Base-by-base conservation (phyloP, 2,888 invertebrate genomes). In the Eupithecia insigniata region DNA sequence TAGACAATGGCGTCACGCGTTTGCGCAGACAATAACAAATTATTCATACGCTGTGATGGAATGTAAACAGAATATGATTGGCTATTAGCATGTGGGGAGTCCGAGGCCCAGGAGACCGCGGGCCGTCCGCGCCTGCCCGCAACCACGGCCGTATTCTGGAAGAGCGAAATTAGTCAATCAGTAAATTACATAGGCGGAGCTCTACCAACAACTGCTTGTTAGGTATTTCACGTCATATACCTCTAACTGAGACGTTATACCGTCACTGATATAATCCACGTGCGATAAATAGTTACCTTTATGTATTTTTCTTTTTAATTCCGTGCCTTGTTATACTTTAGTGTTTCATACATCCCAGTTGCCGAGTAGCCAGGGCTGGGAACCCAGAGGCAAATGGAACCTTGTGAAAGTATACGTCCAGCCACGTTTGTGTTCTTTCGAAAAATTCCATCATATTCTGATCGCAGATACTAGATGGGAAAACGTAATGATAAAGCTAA, bases 11-110 rank as follows among this genome's bases (percentile, higher is more conserved):
- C 90, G 87, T 90, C 80, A 82, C 85, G 83, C 92, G 90, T 93
- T 92, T 92, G 90, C 87, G 80, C 86, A 91, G 92, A 93, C 92
- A 92, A 93, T 92, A 93, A 91, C 93, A 92, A 93, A 94, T 94
- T 93, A 94, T 94, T 93, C 94, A 94, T 93, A 90, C 90, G 88
- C 90, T 83, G 85, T 91, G 93, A 94, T 94, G 93, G 91, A 94
- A 94, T 93, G 93, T 93, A 94, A 93, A 94, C 94, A 94, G 92
- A 93, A 92, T 92, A 92, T 94, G 93, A 94, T 94, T 94, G 94
- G 93, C 89, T 93, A 92, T 93, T 92, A 93, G 88, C 91, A 91
- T 92, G 91, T 85, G 83, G 90, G 90, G 89, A 85, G 89, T 87
- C 81, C 80, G 80, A 61, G 43, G 68, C 91, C 88, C 90, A 66